Conservation (phyloP, 2,113 vertebrate genomes). For the Odobenus rosmarus region DNA sequence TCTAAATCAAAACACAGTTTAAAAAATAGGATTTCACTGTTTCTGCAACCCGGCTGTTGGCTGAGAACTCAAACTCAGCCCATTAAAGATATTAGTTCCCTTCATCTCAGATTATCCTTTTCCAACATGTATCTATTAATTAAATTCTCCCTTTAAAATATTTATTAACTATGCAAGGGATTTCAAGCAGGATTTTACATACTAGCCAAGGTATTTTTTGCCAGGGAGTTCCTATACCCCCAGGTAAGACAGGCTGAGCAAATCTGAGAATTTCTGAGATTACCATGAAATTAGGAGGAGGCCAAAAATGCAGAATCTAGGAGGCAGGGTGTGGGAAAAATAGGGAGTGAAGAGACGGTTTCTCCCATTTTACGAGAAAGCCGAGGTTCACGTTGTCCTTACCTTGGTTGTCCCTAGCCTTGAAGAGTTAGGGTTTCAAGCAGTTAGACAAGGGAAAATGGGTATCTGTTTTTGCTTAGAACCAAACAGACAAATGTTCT, state of each 20-base stretch:
- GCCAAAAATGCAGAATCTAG: not conserved
- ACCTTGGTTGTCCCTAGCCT: not conserved
- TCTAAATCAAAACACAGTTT: not conserved
- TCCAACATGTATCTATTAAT: not conserved
- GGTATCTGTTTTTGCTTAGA: not conserved
- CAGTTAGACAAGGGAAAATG: not conserved
- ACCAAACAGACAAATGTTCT: conserved; percentile 40
- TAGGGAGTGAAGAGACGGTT: not conserved
- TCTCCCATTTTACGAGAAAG: not conserved
- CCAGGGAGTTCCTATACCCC: not conserved
- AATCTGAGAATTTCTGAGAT: conserved; percentile 1
- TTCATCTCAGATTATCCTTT: conserved; percentile 5
- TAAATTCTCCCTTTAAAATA: conserved; percentile 19
- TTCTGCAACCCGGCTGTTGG: not conserved
- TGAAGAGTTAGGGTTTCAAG: not conserved
- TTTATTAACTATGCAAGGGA: not conserved
- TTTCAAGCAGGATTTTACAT: not conserved
- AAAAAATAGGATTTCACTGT: not conserved
- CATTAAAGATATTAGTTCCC: not conserved
- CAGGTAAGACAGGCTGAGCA: not conserved
- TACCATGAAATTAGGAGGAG: not conserved
- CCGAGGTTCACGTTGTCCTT: not conserved
- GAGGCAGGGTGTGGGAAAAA: not conserved
- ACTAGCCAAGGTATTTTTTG: not conserved
- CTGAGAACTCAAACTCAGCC: not conserved